Conservation (phyloP, 2,888 invertebrate species). For the Nipponacmea schrenckii region DNA sequence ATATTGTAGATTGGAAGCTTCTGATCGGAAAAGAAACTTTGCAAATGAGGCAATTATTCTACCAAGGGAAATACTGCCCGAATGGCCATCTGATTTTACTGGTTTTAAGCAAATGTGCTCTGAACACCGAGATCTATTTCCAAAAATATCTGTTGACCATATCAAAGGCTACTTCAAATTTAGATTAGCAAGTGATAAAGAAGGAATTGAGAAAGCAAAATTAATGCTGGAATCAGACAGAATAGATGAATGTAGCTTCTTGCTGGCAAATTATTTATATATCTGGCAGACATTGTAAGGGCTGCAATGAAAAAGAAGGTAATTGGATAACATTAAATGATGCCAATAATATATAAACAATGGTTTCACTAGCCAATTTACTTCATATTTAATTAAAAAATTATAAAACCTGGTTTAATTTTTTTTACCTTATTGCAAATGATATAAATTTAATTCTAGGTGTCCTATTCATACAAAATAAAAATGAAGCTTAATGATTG, state of each 20-base stretch:
- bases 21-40: neutral
- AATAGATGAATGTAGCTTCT: neutral
- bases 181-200: neutral
- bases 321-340: neutral
- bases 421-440: no score
- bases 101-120: neutral
- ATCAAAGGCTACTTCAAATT: neutral
- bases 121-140: neutral
- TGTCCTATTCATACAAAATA: neutral
- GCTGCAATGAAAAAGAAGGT: conserved; percentile 4
- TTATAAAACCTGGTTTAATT: neutral
- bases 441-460: neutral
- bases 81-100: neutral
- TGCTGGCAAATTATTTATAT: neutral
- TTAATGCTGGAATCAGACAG: neutral
- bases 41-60: neutral
- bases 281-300: neutral
- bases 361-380: no score
- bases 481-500: neutral
- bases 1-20: neutral
- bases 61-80: no score
- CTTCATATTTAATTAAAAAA: no score
- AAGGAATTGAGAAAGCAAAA: neutral
- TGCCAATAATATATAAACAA: no score
- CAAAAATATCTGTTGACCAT: neutral